phyloP scores from a whole-genome alignment of 2,797 vertebrate genomes.

The Poeciliopsis turneri region DNA sequence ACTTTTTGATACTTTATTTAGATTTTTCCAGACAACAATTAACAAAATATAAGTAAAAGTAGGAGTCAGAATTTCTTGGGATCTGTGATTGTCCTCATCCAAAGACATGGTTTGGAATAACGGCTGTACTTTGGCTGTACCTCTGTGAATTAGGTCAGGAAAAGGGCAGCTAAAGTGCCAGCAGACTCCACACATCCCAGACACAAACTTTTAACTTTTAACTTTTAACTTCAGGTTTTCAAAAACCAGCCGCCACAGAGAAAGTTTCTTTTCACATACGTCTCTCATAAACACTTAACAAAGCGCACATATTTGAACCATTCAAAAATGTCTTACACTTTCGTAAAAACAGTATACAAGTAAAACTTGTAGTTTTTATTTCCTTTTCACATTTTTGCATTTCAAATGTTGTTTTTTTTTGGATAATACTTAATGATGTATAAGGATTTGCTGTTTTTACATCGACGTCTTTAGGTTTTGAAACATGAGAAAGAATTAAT shows the following conservation, averaged over 20 bases:
- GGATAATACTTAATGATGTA: background rate
- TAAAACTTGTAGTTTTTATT: background rate
- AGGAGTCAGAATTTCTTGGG: background rate
- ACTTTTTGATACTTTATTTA: background rate
- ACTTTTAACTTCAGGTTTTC: background rate
- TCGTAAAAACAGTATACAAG: background rate
- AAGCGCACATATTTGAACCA: background rate
- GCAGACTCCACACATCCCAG: background rate
- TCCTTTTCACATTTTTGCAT: background rate
- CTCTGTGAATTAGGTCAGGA: background rate
- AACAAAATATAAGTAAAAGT: background rate
- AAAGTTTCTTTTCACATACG: background rate
- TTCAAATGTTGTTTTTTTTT: background rate
- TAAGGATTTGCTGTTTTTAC: background rate
- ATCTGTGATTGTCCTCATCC: background rate
- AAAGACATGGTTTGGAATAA: background rate
- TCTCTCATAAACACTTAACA: background rate
- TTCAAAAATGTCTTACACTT: background rate
- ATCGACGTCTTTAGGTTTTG: background rate
- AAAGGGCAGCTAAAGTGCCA: background rate
- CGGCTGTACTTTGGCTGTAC: background rate
- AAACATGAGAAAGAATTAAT: background rate
- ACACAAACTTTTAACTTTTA: background rate
- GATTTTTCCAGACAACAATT: background rate
- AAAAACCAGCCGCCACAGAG: background rate